Evolutionary conservation across 1,140 invertebrate genomes (phyloP).

Genomic region (Zophobas atratus): DNA sequence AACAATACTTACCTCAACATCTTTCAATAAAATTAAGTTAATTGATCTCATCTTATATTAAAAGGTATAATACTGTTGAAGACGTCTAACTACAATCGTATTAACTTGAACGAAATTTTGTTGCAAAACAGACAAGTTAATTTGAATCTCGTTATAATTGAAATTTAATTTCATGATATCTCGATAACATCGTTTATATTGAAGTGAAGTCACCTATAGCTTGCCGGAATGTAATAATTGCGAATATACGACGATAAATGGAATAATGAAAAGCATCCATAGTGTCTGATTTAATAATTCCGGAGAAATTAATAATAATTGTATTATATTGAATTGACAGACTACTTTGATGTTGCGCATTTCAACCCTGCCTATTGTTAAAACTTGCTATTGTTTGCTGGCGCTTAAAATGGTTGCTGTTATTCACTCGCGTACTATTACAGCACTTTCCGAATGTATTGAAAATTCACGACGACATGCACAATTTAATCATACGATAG

Average conservation of each 20-base stretch:
- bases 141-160: slow-evolving; percentile 32
- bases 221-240: slow-evolving; percentile 57
- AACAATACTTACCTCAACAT: too few relatives aligned
- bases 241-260: slow-evolving; percentile 55
- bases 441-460: slow-evolving; percentile 33
- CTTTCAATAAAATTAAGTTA: too few relatives aligned
- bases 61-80: too few relatives aligned
- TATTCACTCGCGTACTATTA: slow-evolving; percentile 8
- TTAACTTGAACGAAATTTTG: not conserved
- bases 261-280: slow-evolving; percentile 56
- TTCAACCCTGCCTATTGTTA: slow-evolving; percentile 55
- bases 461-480: not conserved
- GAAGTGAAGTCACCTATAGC: slow-evolving; percentile 52
- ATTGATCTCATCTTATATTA: too few relatives aligned
- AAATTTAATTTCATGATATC: slow-evolving; percentile 41
- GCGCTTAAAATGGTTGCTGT: slow-evolving; percentile 47
- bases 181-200: slow-evolving; percentile 47
- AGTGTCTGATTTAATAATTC: slow-evolving; percentile 63
- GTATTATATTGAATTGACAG: slow-evolving; percentile 61
- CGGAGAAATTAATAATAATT: slow-evolving; percentile 63
- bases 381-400: slow-evolving; percentile 58
- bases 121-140: slow-evolving; percentile 29
- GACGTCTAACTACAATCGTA: slow-evolving; percentile 7
- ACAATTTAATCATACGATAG: not conserved
- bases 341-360: slow-evolving; percentile 62